A percentile compares a stretch with the other conserved stretches of the same genome.
phyloP scores from a whole-genome alignment of 2,797 vertebrate species.

The Chaetophractus vellerosus region DNA sequence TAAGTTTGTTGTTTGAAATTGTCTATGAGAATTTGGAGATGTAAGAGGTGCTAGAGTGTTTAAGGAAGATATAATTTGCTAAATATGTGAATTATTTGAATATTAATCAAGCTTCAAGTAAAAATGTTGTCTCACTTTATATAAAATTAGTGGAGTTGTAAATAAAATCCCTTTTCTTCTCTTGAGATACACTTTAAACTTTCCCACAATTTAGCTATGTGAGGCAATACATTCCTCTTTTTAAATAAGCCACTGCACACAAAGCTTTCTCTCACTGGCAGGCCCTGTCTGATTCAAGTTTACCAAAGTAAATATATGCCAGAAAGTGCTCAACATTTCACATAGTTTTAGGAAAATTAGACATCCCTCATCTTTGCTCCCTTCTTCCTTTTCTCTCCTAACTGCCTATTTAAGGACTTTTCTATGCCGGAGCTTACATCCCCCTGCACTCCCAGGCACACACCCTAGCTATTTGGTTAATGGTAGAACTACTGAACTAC shows the following conservation, averaged over 20 bases:
- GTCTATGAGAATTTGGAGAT: neutral
- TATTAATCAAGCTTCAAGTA: neutral
- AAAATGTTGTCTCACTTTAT: neutral
- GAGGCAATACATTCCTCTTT: neutral
- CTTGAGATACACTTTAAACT: neutral
- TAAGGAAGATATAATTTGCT: slow-evolving; percentile 31
- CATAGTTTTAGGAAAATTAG: neutral
- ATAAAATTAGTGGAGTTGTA: neutral
- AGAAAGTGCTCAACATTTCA: neutral
- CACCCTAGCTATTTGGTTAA: neutral
- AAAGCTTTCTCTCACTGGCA: neutral
- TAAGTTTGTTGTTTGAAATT: slow-evolving; percentile 6
- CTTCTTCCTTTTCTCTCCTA: neutral
- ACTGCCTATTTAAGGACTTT: neutral
- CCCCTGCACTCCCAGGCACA: neutral
- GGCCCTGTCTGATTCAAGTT: neutral
- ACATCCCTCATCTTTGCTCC: neutral
- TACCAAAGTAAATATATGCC: neutral
- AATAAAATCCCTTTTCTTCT: neutral
- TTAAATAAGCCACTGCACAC: neutral
- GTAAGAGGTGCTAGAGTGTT: neutral
- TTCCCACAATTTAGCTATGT: too few species aligned
- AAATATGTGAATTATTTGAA: neutral
- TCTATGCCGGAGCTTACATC: neutral
- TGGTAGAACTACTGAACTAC: neutral